A percentile compares a stretch with the other conserved stretches of the same genome.
Conservation (phyloP, 2,888 invertebrate species). For the Diadegma fenestrale region DNA sequence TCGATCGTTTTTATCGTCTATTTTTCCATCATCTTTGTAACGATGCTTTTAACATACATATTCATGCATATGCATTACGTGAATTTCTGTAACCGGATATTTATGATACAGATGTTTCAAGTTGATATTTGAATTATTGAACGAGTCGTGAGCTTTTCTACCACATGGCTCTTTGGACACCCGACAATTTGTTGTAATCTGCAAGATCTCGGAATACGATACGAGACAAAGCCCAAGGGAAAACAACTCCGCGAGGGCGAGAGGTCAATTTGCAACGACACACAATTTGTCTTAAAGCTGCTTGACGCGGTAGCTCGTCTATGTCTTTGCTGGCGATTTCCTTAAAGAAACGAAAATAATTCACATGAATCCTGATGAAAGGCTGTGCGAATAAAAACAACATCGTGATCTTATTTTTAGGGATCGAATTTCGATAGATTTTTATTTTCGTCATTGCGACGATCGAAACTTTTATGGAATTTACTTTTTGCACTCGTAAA, state of each 20-base stretch:
- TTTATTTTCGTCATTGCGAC: too few relatives aligned
- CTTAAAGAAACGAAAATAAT: conserved; percentile 82
- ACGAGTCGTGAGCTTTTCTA: conserved; percentile 80
- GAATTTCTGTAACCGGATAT: not conserved
- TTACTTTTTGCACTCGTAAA: too few relatives aligned
- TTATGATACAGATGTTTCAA: not conserved
- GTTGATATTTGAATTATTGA: not conserved
- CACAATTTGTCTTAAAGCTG: conserved; percentile 88
- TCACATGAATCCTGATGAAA: not conserved
- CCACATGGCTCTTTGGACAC: conserved; percentile 98
- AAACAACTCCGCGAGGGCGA: conserved; percentile 92
- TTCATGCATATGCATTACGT: not conserved
- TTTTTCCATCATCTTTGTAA: conserved; percentile 3
- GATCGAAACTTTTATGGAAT: too few relatives aligned
- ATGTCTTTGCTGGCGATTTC: conserved; percentile 92
- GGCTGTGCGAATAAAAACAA: not conserved
- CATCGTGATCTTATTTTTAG: too few relatives aligned
- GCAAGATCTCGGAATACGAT: conserved; percentile 96
- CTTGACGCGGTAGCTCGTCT: conserved; percentile 90
- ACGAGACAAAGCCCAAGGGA: conserved; percentile 94
- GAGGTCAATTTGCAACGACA: conserved; percentile 96
- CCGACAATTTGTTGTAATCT: conserved; percentile 96
- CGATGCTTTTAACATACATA: not conserved
- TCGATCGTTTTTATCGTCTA: conserved; percentile 9
- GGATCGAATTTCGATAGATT: too few relatives aligned